phyloP scores from a whole-genome alignment of 2,888 invertebrate species.

The Lycaena phlaeas region DNA sequence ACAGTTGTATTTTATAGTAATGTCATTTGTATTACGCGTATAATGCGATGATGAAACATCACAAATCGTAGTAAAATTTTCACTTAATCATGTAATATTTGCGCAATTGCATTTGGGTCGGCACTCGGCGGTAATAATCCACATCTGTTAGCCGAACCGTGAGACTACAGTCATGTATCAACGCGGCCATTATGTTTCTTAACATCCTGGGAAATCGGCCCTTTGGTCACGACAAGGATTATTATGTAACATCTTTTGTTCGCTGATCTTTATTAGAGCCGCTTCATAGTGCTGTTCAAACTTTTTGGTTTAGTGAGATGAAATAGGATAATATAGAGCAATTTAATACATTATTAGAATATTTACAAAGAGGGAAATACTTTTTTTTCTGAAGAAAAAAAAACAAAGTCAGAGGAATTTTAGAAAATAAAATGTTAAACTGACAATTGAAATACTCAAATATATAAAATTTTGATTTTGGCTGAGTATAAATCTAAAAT shows the following conservation, averaged over 20 bases:
- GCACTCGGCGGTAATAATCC: conserved; percentile 21
- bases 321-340: too few relatives aligned
- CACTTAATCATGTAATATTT: conserved; percentile 16
- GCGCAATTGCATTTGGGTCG: conserved; percentile 23
- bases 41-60: neutral
- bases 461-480: too few relatives aligned
- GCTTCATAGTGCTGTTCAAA: neutral
- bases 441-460: too few relatives aligned
- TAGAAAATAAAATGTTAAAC: too few relatives aligned
- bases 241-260: conserved; percentile 53
- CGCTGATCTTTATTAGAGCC: conserved; percentile 42
- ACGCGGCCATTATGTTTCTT: conserved; percentile 56
- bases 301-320: too few relatives aligned
- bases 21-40: too few relatives aligned
- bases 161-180: conserved; percentile 44
- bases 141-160: conserved; percentile 45
- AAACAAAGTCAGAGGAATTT: too few relatives aligned
- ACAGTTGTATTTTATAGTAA: too few relatives aligned
- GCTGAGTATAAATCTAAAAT: too few relatives aligned
- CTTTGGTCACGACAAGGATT: conserved; percentile 54
- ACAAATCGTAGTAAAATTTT: conserved; percentile 4
- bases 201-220: conserved; percentile 48
- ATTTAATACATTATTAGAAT: too few relatives aligned
- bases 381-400: too few relatives aligned
- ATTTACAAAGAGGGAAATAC: too few relatives aligned